phyloP scores from a whole-genome alignment of 2,113 vertebrate genomes.

The Pandion haliaetus region DNA sequence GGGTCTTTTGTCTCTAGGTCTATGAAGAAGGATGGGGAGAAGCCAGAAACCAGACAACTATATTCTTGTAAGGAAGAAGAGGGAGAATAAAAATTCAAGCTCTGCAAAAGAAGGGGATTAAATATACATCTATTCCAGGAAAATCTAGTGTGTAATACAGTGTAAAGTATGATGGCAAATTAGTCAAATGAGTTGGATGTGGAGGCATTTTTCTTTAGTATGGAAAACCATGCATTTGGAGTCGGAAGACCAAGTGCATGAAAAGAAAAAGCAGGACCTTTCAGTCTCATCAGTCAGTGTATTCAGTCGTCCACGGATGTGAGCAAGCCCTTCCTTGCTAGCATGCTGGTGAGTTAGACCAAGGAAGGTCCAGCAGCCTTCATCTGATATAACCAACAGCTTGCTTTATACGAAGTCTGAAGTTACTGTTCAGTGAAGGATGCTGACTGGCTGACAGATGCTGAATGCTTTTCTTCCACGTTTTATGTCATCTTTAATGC shows the following conservation, averaged over 20 bases:
- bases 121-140: background rate
- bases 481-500: background rate
- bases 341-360: background rate
- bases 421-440: background rate
- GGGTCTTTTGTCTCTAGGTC: background rate
- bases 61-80: background rate
- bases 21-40: background rate
- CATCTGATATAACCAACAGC: background rate
- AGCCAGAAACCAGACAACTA: background rate
- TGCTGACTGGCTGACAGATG: background rate
- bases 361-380: background rate
- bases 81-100: background rate
- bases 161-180: background rate
- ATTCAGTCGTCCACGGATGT: background rate
- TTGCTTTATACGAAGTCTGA: background rate
- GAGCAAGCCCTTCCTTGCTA: background rate
- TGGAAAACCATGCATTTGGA: background rate
- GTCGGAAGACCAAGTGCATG: background rate
- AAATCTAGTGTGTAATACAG: background rate
- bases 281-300: background rate
- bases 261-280: background rate
- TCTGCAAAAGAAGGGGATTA: background rate
- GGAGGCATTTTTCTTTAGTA: background rate
- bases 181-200: background rate
- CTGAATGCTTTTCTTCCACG: background rate